phyloP scores from a whole-genome alignment of 2,113 vertebrate species.

The Noctilio leporinus region DNA sequence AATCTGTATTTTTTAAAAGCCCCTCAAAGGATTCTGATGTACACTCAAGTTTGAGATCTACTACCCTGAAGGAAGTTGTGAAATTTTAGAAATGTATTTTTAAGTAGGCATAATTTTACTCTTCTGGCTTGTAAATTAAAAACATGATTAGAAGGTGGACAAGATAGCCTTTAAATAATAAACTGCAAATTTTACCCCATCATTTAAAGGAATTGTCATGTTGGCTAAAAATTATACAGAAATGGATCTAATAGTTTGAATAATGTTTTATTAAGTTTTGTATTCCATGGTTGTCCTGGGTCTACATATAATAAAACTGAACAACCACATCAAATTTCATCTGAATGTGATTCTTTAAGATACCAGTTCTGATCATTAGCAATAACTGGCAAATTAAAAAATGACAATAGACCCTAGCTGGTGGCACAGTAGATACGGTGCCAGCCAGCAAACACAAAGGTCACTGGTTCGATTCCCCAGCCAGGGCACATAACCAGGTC shows the following conservation, averaged over 20 bases:
- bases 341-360: background rate
- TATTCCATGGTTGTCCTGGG: background rate
- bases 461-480: too few relatives aligned
- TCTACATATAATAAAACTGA: slow-evolving; percentile 21
- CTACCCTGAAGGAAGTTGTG: background rate
- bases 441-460: too few relatives aligned
- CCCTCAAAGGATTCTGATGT: background rate
- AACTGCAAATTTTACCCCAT: background rate
- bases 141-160: background rate
- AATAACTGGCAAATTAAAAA: slow-evolving; percentile 49
- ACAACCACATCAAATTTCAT: slow-evolving; percentile 9
- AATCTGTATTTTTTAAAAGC: background rate
- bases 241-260: background rate
- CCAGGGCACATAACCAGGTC: too few relatives aligned
- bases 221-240: background rate
- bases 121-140: background rate
- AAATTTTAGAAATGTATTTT: background rate
- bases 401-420: too few relatives aligned
- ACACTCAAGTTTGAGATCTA: background rate
- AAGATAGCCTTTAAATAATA: background rate
- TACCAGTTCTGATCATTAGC: slow-evolving; percentile 49
- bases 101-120: background rate
- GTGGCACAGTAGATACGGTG: too few relatives aligned
- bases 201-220: background rate
- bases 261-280: background rate